phyloP scores from a whole-genome alignment of 2,797 vertebrate genomes.

The Mormyrops boulengeri region DNA sequence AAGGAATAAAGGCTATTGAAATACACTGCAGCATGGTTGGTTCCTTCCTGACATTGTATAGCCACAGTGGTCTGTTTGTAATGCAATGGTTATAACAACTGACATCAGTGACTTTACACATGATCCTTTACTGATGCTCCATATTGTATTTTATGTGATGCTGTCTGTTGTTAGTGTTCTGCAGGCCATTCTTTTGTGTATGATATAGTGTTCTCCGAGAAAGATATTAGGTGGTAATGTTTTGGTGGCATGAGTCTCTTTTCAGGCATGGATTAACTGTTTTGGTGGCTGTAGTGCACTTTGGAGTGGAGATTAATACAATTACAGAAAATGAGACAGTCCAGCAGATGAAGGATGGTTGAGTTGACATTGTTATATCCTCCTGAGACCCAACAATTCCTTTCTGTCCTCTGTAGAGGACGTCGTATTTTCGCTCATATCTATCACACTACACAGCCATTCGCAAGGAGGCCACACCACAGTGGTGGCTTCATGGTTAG shows the following conservation, averaged over 20 bases:
- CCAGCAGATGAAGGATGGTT: background rate
- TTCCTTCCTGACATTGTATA: background rate
- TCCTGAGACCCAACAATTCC: background rate
- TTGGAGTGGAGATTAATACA: background rate
- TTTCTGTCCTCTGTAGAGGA: background rate
- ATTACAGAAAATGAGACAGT: background rate
- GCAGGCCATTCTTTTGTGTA: background rate
- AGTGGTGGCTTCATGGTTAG: too few species aligned
- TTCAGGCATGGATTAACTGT: background rate
- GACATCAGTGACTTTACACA: background rate
- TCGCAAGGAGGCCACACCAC: background rate
- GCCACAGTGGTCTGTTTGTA: background rate
- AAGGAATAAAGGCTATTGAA: background rate
- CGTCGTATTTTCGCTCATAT: background rate
- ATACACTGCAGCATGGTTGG: background rate
- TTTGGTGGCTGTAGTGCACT: background rate
- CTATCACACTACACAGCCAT: background rate
- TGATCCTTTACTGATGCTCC: background rate
- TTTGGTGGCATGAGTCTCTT: background rate
- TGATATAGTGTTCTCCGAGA: background rate
- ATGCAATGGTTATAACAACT: background rate
- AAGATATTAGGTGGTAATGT: background rate
- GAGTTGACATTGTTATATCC: background rate
- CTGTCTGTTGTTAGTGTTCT: background rate
- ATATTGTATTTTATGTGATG: background rate